Percentiles rank a stretch among this genome's conserved stretches.
These are phyloP conservation scores for Brevimyrus niger DNA, from an alignment of 2,113 vertebrate species.

Conservation along the genomic window DNA sequence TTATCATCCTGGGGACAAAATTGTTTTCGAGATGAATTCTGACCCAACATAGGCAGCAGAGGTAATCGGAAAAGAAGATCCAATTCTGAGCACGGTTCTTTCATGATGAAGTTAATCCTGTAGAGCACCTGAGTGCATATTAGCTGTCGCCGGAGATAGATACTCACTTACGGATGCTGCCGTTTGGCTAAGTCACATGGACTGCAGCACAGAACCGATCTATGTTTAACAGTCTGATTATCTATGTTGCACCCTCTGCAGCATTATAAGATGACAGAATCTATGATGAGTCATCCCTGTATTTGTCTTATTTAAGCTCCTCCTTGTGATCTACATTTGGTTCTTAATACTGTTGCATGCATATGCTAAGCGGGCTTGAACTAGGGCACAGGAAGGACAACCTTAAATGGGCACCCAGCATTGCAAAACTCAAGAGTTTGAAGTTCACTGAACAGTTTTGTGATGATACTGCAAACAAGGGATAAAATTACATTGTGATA, in stretches of 20 bases:
- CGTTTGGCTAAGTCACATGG: not conserved
- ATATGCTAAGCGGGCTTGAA: not conserved
- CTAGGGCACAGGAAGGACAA: not conserved
- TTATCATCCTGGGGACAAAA: not conserved
- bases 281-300: not conserved
- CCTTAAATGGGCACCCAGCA: not conserved
- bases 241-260: not conserved
- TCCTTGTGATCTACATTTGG: not conserved
- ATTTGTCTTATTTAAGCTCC: not conserved
- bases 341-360: not conserved
- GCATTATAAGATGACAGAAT: not conserved
- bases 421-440: not conserved
- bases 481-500: not conserved
- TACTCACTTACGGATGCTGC: not conserved
- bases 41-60: not conserved
- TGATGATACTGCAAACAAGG: not conserved
- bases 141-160: constrained; percentile 3
- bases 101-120: not conserved
- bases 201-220: not conserved
- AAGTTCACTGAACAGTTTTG: not conserved
- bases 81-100: not conserved
- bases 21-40: constrained; percentile 4
- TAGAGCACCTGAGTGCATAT: not conserved
- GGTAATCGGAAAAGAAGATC: not conserved
- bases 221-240: not conserved